Evolutionary conservation across 1,140 invertebrate species (phyloP), one percentile per base, ranked within the genome.

Genomic region (Holcopasites calliopsidis): DNA sequence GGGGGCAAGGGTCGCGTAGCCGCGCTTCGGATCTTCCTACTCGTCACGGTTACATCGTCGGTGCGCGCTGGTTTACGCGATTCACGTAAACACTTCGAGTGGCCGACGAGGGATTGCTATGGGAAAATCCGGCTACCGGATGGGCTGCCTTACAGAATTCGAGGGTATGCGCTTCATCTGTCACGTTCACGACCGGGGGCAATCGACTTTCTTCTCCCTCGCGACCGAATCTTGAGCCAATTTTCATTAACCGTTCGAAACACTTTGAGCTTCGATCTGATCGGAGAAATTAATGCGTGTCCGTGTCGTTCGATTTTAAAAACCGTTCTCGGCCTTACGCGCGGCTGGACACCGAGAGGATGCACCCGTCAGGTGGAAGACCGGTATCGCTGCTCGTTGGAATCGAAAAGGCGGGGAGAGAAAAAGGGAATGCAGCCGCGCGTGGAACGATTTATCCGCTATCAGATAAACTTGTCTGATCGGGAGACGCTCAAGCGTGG

Each of bases 381-480:
- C 49, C 61, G 66, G 68, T 80, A 68, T 70, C 55, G 52, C 44
- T 57, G 23, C 31, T 28, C 33, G 21, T 10, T 13, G 7, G 38
- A 47, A 42, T 50, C 49, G 47, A 50, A 33, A 66, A 70, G 54
- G 66, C 44, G 49, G 26, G 65, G 55, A 70, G 26, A 38, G 40
- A 13, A 42, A 50, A 47, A 47, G 5, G 21, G 31, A 55, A 5
- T n/a, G 18, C 33, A 4, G 28, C 54, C 16, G 31, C 31, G 54
- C 54, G 54, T 55, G 54, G 54, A 55, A 16, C 31, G 42, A 23
- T 58, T 70, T 71, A 58, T 11, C 28, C n/a, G 42, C 21, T 50
- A 11, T 70, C 52, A 26, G 60, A 79, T 71, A 73, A 73, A 77
- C 60, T 52, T 60, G 66, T 60, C 47, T 28, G 13, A 16, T 18